A percentile compares a stretch with the other conserved stretches of the same genome.
Conservation (phyloP, 2,888 invertebrate genomes). For the Tetramorium bicarinatum region DNA sequence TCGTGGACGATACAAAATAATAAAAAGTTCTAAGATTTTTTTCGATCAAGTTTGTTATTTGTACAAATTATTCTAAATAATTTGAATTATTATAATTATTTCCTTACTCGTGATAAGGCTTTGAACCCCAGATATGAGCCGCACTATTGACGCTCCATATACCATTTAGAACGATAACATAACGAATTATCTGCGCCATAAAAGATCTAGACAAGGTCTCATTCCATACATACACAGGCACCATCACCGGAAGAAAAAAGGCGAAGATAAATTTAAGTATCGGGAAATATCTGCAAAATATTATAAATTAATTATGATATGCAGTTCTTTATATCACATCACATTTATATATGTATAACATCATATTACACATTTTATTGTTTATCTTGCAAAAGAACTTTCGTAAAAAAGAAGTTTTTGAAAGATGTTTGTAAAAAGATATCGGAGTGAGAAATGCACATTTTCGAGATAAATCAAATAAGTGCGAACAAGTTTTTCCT, state of each 20-base stretch:
- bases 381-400: not conserved
- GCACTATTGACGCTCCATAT: conserved; percentile 89
- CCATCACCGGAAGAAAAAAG: conserved; percentile 80
- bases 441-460: not conserved
- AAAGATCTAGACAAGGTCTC: conserved; percentile 87
- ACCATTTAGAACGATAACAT: conserved; percentile 87
- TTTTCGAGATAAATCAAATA: not conserved
- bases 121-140: conserved; percentile 87
- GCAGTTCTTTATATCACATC: not conserved
- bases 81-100: no score
- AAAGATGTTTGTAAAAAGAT: not conserved
- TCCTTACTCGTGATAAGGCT: conserved; percentile 77
- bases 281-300: not conserved
- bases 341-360: no score
- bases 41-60: no score
- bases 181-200: conserved; percentile 87
- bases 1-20: no score
- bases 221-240: conserved; percentile 88
- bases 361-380: not conserved
- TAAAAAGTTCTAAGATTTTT: no score
- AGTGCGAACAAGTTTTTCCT: not conserved
- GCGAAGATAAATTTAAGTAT: conserved; percentile 86
- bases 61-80: no score
- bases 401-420: not conserved
- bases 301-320: not conserved